Evolutionary conservation across 2,113 vertebrate species (phyloP), one percentile per base, ranked within the genome.

Genomic region (Leiothrix lutea): DNA sequence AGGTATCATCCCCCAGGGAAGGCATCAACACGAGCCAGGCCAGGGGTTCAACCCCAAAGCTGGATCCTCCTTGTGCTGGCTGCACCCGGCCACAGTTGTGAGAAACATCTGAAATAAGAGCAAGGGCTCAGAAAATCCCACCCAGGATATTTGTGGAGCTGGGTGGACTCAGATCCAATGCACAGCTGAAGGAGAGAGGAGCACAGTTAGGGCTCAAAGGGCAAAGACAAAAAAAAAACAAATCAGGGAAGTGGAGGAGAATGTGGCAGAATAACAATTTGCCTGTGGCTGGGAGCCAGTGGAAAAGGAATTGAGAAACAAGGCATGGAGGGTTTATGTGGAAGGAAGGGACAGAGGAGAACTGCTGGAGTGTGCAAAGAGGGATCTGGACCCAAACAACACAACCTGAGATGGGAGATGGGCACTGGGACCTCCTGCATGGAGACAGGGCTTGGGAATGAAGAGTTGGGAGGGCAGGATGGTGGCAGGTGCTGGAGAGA

Each of bases 281-380:
- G 11, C 26, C 28, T 25, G 6, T 40, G 53, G 8, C n/a, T 72
- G 20, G 19, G 26, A 78, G 29, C 18, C 60, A 33, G 6, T 1
- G 35, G 21, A 23, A 86, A 53, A 50, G 13, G 14, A 84, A 66
- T 17, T 8, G 38, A 89, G 72, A 29, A 80, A 65, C 8, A 53
- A 48, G 45, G 15, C 18, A 61, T 0, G 0, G 2, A 40, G 14
- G 6, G 14, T 22, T 82, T 28, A 5, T 3, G 4, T 12, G 6
- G 5, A 66, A 65, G 33, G 12, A 62, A 83, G 24, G 15, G 11
- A 35, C n/a, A 58, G 44, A 80, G 56, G 29, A 73, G 20, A 67
- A n/a, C 9, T 61, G 28, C 35, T 80, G 15, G 11, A 6, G 26
- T 11, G 7, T 56, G 8, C 13, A 11, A 51, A 60, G 35, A 44